Conservation (phyloP, 2,888 invertebrate species). For the Marasmarcha lunaedactyla region DNA sequence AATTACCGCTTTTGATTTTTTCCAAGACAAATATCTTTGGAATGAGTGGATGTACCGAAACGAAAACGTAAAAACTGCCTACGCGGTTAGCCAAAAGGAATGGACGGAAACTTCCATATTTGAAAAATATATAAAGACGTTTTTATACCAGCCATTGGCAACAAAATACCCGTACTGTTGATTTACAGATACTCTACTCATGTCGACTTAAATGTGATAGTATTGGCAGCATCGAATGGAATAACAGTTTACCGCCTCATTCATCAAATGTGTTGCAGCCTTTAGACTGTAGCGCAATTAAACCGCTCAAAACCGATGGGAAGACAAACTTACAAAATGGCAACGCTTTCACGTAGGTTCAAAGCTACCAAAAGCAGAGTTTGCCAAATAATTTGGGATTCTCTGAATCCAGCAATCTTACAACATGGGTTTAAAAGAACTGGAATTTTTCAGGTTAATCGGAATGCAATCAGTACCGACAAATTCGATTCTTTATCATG, state of each 20-base stretch:
- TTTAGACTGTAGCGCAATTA: constrained; percentile 16
- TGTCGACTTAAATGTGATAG: constrained; percentile 16
- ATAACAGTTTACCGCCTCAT: constrained; percentile 22
- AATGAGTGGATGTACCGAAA: constrained; percentile 10
- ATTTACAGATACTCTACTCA: constrained; percentile 24
- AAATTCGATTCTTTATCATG: constrained; percentile 1
- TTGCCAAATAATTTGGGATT: constrained; percentile 6
- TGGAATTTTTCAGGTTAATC: constrained; percentile 6
- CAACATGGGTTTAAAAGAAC: constrained; percentile 10
- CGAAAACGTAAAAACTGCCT: constrained; percentile 9
- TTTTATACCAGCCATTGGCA: constrained; percentile 14
- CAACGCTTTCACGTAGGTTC: constrained; percentile 7
- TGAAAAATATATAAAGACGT: constrained; percentile 17
- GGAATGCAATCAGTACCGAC: constrained; percentile 2
- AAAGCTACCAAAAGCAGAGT: constrained; percentile 7
- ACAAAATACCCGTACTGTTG: constrained; percentile 19
- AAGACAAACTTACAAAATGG: constrained; percentile 5
- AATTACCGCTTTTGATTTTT: constrained; percentile 15
- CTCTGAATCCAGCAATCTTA: constrained; percentile 3
- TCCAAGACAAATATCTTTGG: constrained; percentile 18
- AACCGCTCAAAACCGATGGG: constrained; percentile 14
- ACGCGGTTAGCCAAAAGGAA: constrained; percentile 10
- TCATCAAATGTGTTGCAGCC: constrained; percentile 20
- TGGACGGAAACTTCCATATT: constrained; percentile 21
- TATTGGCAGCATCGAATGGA: constrained; percentile 11